Evolutionary conservation across 2,797 vertebrate genomes (phyloP), one percentile per base, ranked within the genome.

Genomic region (Sparus aurata): DNA sequence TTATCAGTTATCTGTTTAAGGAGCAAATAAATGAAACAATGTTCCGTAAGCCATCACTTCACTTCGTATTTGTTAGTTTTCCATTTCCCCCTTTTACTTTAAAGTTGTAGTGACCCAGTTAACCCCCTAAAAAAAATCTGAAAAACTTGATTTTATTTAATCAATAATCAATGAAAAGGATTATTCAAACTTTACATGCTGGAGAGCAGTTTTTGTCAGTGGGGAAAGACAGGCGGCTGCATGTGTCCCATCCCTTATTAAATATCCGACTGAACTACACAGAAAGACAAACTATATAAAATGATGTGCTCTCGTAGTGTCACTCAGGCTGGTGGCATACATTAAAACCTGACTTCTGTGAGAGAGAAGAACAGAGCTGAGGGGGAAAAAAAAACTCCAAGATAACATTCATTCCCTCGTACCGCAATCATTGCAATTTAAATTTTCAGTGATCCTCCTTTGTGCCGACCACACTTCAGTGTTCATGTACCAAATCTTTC

Each of bases 101-200:
- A 5, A 20, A 47, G 53, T 5, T 12, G 0, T 8, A 45, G 20
- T 76, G 57, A 76, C 72, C 72, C 57, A 81, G 12, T 75, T 83
- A 69, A 50, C 2, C 52, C 15, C 2, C 18, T 34, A 1, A 34
- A 64, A 64, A 55, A 22, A 59, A 68, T 53, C 2, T 11, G 13
- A 23, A 54, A 62, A 22, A 15, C 2, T 23, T 15, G 1, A 30
- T 68, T 69, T 34, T 2, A n/a, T 64, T 63, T 61, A 22, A 74
- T 87, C 23, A 82, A 77, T 77, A 73, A 80, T 87, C 67, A 41
- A 61, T 79, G 64, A 69, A 62, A 70, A 23, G 11, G n/a, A 68
- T 30, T 22, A 47, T 54, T 34, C 34, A 20, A 65, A 52, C 50
- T 67, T 49, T 57, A 57, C 15, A 25, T 54, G 23, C 47, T 3